A percentile compares a stretch with the other conserved stretches of the same genome.
These are phyloP conservation scores for Batillaria attramentaria DNA, from an alignment of 1,140 invertebrate genomes.

Conservation along the genomic window DNA sequence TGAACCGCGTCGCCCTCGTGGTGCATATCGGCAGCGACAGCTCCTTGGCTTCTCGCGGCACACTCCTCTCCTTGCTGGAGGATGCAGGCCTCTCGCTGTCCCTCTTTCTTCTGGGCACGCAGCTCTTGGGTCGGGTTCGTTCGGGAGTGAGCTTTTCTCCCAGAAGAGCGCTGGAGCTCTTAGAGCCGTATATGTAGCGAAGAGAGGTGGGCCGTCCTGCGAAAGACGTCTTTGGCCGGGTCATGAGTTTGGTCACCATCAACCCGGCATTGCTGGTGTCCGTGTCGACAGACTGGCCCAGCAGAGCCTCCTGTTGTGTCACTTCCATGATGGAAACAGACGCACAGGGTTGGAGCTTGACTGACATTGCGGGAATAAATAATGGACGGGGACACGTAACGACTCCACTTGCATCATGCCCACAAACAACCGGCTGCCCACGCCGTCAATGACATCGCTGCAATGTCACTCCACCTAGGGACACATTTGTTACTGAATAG, in stretches of 20 bases:
- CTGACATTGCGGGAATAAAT: conserved; percentile 2
- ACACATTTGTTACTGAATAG: no score
- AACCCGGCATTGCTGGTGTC: conserved; percentile 1
- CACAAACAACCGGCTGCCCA: neutral
- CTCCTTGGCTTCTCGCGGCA: conserved; percentile 11
- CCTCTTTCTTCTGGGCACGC: neutral
- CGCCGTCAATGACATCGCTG: no score
- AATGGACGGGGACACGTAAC: neutral
- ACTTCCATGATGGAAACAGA: neutral
- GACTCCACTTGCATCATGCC: neutral
- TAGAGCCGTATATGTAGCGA: conserved; percentile 19
- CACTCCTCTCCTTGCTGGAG: neutral
- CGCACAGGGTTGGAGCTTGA: neutral
- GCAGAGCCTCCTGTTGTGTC: no score
- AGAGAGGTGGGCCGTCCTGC: neutral
- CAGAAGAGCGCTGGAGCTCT: conserved; percentile 10
- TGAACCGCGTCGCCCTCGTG: neutral
- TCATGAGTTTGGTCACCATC: conserved; percentile 11
- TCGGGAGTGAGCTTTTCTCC: conserved; percentile 21
- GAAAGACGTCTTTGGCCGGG: conserved; percentile 23
- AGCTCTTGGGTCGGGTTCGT: neutral
- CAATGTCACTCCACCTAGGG: no score
- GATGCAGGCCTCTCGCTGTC: neutral
- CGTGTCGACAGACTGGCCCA: neutral
- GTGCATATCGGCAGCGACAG: conserved; percentile 25